Base-by-base conservation (phyloP, 2,797 vertebrate species). In the Pipistrellus pipistrellus region DNA sequence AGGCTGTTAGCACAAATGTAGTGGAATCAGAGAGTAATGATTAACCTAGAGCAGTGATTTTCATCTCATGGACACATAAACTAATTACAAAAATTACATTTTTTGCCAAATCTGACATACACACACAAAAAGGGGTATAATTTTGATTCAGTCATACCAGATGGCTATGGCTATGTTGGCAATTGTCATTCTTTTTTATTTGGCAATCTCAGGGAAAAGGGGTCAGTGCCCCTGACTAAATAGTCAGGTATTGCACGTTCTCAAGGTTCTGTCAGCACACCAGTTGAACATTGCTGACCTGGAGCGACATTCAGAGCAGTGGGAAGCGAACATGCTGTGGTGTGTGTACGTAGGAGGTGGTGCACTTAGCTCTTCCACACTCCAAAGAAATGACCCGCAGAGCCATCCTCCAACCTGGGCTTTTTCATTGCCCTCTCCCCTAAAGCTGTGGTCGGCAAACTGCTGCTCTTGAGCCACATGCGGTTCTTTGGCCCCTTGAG, bases 301-400 rank as follows among this genome's bases (percentile, higher is more conserved):
- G 25, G 86, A 84, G 53, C 85, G 53, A 38, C 7, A 12, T 12
- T 13, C 17, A 38, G 64, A 6, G 11, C 35, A n/a, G 14, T 9
- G 12, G 25, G 25, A 69, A 6, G 18, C 4, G 8, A 59, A n/a
- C 53, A 15, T n/a, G 81, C 38, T 25, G 1, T 12, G 38, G 62
- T 2, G 6, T 21, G 30, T 35, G 27, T 27, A 6, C 2, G 3
- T 0, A 11, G n/a, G 18, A 71, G 17, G 30, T 7, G 7, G 3
- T 18, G 1, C 15, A 35, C 27, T 25, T n/a, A 27, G 25, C 9
- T 71, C 59, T 84, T 51, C 9, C 46, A 53, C 1, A 0, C 8
- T 9, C 53, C 21, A 25, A 55, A 48, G 66, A 95, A 83, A 88
- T 25, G n/a, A 88, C n/a, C 18, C 41, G 14, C 41, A 23, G 75